Base-by-base conservation (phyloP, 2,113 vertebrate species). In the Smithornis capensis region DNA sequence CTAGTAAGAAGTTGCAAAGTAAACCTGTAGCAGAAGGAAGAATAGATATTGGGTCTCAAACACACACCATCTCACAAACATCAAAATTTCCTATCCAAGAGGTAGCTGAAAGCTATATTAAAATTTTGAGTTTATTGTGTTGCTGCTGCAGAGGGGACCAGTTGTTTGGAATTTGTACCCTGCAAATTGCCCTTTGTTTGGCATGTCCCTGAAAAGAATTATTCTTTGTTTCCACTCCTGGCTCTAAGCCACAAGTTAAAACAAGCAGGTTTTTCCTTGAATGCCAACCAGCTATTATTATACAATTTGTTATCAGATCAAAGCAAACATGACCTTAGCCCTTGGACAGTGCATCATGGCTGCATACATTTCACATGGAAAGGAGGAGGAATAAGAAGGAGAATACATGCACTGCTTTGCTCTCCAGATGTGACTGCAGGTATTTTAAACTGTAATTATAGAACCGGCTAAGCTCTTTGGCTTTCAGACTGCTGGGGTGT, bases 311-410 rank as follows among this genome's bases (percentile, higher is more conserved):
- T 93, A 95, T 93, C 92, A 55, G 92, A 87, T 96, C 90, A 86
- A 93, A 96, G 80, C 76, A 94, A 96, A 92, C 83, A 86, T 69
- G 83, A 89, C 86, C 90, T 96, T 96, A 75, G 81, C 40, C 93
- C 88, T 92, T 0, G 4, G 64, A 83, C 62, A 68, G 69, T 76
- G 77, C 70, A 83, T 87, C 68, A 38, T 2, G 49, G 63, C 0
- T 0, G 44, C 76, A 35, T 92, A 81, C 38, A 19, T 94, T 90
- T 87, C 79, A 75, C 37, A 79, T 40, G 60, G 76, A 71, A 90
- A 78, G 45, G 19, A 84, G 76, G 60, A 89, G 55, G 52, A 68
- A 86, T 49, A 28, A 40, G 49, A 44, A 75, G 90, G 83, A 84
- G 80, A 94, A 87, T 9, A 60, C 28, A 12, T 60, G 29, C 17